Base-by-base conservation (phyloP, 2,888 invertebrate genomes). In the Eustalomyia histrio region DNA sequence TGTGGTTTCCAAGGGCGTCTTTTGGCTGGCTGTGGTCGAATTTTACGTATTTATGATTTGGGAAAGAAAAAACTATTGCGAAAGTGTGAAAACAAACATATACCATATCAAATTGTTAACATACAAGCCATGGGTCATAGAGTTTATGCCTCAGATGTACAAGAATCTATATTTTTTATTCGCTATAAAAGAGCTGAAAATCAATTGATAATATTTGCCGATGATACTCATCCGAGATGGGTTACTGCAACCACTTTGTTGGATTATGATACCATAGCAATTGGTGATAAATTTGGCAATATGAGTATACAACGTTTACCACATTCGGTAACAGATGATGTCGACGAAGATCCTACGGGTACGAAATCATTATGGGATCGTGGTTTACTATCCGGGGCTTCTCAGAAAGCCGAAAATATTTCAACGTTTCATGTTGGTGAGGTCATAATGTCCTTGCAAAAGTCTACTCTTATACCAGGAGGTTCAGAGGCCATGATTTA, bases 321-420 rank as follows among this genome's bases (percentile, higher is more conserved):
- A 0, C 94, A 95, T 69, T 97, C 97, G 76, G 95, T 98, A 1
- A 96, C 96, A 29, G 99, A 99, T 91, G 99, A 99, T 89, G 98
- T 99, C 0, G 99, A 99, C 89, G 99, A 99, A 91, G 99, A 99
- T 91, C 99, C 99, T 0, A 99, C 99, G 0, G 99, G 99, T 57
- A 98, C 98, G 87, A 98, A 99, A 90, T 97, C 99, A 0, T 92
- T 99, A 0, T 99, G 99, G 99, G 96, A 96, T 88, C 93, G 96
- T 89, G 97, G 99, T 79, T 92, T 98, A 60, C 91, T 99, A 14
- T 99, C 97, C 87, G 99, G 99, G 16, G 99, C 99, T 0, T 98
- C 99, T 0, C 99, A 99, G 88, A 99, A 99, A 91, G 96, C 98
- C 0, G 98, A 99, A 85, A 94, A 97, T 24, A 94, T 97, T 16